Percentiles rank a stretch among this genome's conserved stretches.
Evolutionary conservation across 2,113 vertebrate species (phyloP).

Genomic region (Pelodiscus sinensis): DNA sequence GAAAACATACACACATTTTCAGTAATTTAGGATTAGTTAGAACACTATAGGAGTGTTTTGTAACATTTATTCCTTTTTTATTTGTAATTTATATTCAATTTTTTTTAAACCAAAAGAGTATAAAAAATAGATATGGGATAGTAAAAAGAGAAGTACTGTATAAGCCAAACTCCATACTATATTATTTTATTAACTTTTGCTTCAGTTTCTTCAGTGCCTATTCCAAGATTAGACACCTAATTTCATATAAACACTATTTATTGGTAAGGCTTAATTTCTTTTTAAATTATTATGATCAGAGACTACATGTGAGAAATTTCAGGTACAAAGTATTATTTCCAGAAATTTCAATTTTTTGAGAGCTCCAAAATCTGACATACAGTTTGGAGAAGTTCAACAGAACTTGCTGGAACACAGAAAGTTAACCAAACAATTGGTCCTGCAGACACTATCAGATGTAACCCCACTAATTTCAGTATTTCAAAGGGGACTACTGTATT

Average conservation of each 20-base stretch:
- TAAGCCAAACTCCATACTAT: not conserved
- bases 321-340: not conserved
- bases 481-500: not conserved
- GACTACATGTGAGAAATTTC: not conserved
- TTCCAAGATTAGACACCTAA: not conserved
- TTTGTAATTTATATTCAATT: not conserved
- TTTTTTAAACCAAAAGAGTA: not conserved
- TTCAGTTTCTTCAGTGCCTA: not conserved
- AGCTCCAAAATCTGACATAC: not conserved
- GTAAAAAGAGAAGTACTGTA: not conserved
- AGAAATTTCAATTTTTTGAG: not conserved
- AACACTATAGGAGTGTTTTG: not conserved
- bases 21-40: not conserved
- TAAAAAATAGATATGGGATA: not conserved
- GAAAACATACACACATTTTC: not conserved
- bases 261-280: not conserved
- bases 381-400: not conserved
- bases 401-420: not conserved
- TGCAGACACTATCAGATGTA: not conserved
- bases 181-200: not conserved
- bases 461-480: rapidly evolving
- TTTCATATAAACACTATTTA: not conserved
- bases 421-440: not conserved
- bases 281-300: not conserved
- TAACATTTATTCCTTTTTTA: not conserved